These are phyloP conservation scores for Danio aesculapii DNA, from an alignment of 2,797 vertebrate species.

Conservation along the genomic window DNA sequence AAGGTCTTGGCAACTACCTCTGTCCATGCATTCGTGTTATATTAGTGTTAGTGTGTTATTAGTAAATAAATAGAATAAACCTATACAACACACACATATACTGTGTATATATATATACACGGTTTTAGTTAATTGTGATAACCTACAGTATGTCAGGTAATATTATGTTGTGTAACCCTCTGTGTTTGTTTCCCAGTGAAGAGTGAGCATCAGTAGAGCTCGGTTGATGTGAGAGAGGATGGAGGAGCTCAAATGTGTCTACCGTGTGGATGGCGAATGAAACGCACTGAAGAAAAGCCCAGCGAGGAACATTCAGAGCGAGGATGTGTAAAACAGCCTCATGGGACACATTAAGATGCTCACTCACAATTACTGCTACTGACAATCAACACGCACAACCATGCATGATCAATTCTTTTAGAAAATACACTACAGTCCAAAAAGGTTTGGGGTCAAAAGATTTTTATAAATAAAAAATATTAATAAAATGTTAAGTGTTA, in stretches of 20 bases:
- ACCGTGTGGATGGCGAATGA: conserved; percentile 76
- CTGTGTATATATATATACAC: too few relatives aligned
- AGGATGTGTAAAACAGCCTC: conserved; percentile 72
- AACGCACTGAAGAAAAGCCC: conserved; percentile 76
- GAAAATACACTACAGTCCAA: background rate
- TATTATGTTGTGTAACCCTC: background rate
- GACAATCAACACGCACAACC: background rate
- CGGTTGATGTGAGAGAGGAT: conserved; percentile 23
- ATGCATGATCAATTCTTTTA: background rate
- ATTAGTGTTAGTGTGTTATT: too few relatives aligned
- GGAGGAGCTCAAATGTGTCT: conserved; percentile 7
- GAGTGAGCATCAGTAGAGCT: conserved; percentile 62
- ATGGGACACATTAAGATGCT: conserved; percentile 2
- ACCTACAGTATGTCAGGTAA: background rate
- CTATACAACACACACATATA: too few relatives aligned
- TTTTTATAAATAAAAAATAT: too few relatives aligned
- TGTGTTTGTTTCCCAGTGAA: conserved; percentile 64
- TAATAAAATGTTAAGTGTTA: too few relatives aligned
- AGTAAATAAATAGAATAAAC: too few relatives aligned
- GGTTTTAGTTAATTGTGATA: too few relatives aligned
- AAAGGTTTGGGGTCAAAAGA: background rate
- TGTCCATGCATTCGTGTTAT: too few relatives aligned
- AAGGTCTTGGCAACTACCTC: background rate
- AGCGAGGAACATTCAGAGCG: conserved; percentile 68
- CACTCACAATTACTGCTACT: conserved; percentile 7